Base-by-base conservation (phyloP, 1,140 invertebrate genomes). In the Lasioglossum baleicum region DNA sequence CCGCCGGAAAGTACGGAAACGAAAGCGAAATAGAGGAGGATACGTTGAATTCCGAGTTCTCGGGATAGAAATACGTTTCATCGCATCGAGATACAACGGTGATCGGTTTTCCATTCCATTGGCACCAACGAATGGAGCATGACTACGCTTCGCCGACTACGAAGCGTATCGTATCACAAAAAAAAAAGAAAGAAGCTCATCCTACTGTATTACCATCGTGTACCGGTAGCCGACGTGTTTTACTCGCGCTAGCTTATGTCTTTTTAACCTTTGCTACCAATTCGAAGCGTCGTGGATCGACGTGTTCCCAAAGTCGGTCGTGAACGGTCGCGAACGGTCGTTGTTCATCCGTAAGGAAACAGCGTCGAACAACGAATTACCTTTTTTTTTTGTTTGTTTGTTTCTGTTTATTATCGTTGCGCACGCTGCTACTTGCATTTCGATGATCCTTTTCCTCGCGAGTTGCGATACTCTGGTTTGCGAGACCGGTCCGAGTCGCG, bases 251-350 rank as follows among this genome's bases (percentile, higher is more conserved):
- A 48, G 10, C 13, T 48, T 48, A 11, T 48, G 3, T 53, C 15
- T 53, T 7, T 53, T 53, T 4, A 15, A 53, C 17, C 51, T 13
- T 73, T 65, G 35, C 61, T 56, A 22, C 48, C 31, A n/a, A 69
- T 44, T 73, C 13, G 13, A 2, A 65, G n/a, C 69, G 69, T 79
- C 76, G 76, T 72, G 51, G 76, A 73, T 79, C 76, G 76, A 79
- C 76, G 76, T 20, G 20, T 42, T 26, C 31, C 35, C 48, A 56
- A 17, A 26, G 53, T 64, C 48, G n/a, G 1, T 35, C 44, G 22
- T 10, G 15, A 26, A 26, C 26, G 26, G 26, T 26, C 26, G 26
- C 26, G 26, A 1, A 42, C 44, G 3, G 67, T 48, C 11, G 35
- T 42, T 35, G 26, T 42, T 42, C 35, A 17, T 42, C 63, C 35